Base-by-base conservation (phyloP, 1,140 invertebrate genomes). In the Drosophila pandora region DNA sequence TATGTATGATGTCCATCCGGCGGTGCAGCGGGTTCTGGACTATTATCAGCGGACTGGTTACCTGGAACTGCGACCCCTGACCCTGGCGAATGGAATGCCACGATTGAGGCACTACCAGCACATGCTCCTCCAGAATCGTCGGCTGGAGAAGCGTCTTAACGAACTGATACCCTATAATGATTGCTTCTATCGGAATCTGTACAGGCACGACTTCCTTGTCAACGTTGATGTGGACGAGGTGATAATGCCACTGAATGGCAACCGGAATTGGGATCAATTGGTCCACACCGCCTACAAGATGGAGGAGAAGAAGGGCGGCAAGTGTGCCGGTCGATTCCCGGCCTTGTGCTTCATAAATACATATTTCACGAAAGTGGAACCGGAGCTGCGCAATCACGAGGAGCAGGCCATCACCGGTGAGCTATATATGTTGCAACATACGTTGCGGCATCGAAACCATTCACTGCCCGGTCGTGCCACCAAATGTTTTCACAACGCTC, bases 121-220 rank as follows among this genome's bases (percentile, higher is more conserved):
- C 74, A 92, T 95, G 91, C 94, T 95, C 70, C 92, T 96, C 0
- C 96, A 87, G 25, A 32, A 67, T 1, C 37, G 74, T 0, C 52
- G 41, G 1, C 21, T 76, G 41, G 53, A 74, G 6, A 90, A 90
- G 50, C 90, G 96, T 2, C 94, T 96, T 52, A 96, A 97, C 82
- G 96, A 97, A 76, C 92, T 97, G 22, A 96, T 97, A 78, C 95
- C 96, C 0, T 97, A 97, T 90, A 97, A 97, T 78, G 96, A 97
- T 76, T 97, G 96, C 81, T 92, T 97, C 2, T 97, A 97, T 91
- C 93, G 95, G 55, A 95, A 96, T 71, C 93, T 96, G 88, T 95
- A 96, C 79, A 93, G 93, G n/a, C 96, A 96, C 76, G 93, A 96
- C 54, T 96, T 96, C 87, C 93, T 97, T 6, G 94, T 95, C 0